phyloP scores from a whole-genome alignment of 1,140 invertebrate genomes.

The Brachionus manjavacas region DNA sequence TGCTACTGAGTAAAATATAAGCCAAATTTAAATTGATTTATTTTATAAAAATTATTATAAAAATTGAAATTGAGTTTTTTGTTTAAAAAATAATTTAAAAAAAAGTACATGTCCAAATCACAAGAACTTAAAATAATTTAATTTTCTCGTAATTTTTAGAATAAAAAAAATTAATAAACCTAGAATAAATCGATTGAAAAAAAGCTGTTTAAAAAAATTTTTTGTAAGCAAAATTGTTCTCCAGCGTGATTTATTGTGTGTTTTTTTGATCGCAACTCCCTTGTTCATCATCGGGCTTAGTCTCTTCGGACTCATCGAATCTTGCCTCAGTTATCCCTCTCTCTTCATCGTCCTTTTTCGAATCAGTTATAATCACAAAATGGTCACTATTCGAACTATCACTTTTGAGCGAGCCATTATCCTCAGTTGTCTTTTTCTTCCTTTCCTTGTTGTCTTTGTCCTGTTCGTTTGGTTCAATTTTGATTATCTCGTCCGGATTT shows the following conservation, averaged over 20 bases:
- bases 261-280: neutral
- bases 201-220: neutral
- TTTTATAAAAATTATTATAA: neutral
- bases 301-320: neutral
- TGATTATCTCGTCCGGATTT: neutral
- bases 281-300: neutral
- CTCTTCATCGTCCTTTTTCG: neutral
- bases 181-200: slow-evolving; percentile 20
- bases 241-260: neutral
- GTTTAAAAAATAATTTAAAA: neutral
- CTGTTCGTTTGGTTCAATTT: neutral
- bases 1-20: neutral
- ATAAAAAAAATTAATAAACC: slow-evolving; percentile 4
- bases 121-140: neutral
- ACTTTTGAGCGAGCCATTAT: neutral
- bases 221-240: neutral
- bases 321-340: neutral
- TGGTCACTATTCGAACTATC: slow-evolving; percentile 29
- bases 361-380: slow-evolving; percentile 4
- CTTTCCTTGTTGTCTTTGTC: neutral
- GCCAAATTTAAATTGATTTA: neutral
- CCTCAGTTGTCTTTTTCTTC: neutral
- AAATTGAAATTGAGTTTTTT: neutral
- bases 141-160: neutral
- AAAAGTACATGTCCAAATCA: neutral